Percentiles rank a stretch among this genome's conserved stretches.
phyloP scores from a whole-genome alignment of 2,888 invertebrate species.

The Apocheima hispidaria region DNA sequence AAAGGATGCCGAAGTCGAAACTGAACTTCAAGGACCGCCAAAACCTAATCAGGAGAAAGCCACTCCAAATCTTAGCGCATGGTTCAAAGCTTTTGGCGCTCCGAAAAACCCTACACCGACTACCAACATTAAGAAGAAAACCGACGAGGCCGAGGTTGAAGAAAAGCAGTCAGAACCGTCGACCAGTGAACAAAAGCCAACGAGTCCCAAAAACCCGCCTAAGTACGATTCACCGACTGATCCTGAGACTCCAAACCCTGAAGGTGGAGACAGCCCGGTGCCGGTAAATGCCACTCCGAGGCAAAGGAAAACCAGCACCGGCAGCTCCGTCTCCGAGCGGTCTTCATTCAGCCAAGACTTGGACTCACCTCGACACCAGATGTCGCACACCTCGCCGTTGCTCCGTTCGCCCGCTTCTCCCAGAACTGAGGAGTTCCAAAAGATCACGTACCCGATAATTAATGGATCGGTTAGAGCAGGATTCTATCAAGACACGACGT shows the following conservation, averaged over 20 bases:
- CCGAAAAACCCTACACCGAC: conserved; percentile 89
- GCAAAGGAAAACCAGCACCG: conserved; percentile 91
- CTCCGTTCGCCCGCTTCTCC: conserved; percentile 93
- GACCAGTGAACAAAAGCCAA: conserved; percentile 59
- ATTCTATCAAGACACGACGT: conserved; percentile 95
- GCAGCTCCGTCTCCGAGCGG: conserved; percentile 92
- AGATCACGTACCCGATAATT: conserved; percentile 90
- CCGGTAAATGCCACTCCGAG: conserved; percentile 73
- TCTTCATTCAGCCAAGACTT: conserved; percentile 92
- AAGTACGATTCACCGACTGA: conserved; percentile 77
- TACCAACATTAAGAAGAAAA: conserved; percentile 85
- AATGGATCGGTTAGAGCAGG: conserved; percentile 94
- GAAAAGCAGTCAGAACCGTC: conserved; percentile 71
- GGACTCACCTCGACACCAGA: conserved; percentile 91
- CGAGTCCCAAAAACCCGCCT: conserved; percentile 65
- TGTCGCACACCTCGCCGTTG: conserved; percentile 90
- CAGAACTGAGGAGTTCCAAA: conserved; percentile 89
- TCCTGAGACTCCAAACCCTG: conserved; percentile 71
- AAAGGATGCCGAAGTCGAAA: conserved; percentile 77
- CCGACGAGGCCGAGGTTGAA: conserved; percentile 81
- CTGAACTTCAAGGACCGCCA: conserved; percentile 64
- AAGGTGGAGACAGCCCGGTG: conserved; percentile 78
- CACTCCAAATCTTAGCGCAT: conserved; percentile 95
- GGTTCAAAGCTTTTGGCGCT: conserved; percentile 96
- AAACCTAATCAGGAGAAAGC: conserved; percentile 88